Evolutionary conservation across 2,797 vertebrate genomes (phyloP), one percentile per base, ranked within the genome.

Genomic region (Fringilla coelebs): DNA sequence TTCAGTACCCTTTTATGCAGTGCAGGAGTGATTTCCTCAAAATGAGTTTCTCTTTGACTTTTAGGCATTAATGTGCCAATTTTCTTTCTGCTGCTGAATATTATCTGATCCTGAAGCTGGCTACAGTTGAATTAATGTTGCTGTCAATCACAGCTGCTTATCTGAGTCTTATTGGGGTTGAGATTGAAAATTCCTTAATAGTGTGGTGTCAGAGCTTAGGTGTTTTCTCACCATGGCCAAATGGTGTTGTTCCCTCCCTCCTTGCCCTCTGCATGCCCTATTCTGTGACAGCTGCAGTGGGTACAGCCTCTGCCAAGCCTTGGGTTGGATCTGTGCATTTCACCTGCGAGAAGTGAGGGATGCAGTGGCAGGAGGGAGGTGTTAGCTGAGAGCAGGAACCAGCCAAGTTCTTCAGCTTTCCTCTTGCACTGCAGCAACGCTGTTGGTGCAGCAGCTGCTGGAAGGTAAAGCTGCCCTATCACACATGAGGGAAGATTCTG

Each of bases 81-180:
- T 90, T 71, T 46, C 58, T 78, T 77, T 55, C 52, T 89, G 41
- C 48, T 85, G 9, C 86, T 89, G 78, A 91, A 77, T 90, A 51
- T 88, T 80, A 93, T 91, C 84, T 75, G 89, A 85, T 85, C 41
- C 24, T 78, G 77, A 96, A 93, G 60, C 34, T 84, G 74, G 58
- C 12, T 49, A 41, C 55, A 75, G 32, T 54, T 75, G 66, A 90
- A 90, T 96, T 96, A 95, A 67, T 68, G 40, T 68, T 93, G 32
- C 90, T 95, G 95, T 95, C 94, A 96, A 34, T 97, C 89, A 88
- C 6, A 49, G 55, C 49, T 90, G 43, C 71, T 96, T 94, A 82
- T 93, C 75, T 90, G 80, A 80, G 38, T 80, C 86, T 88, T 75
- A 80, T 17, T 94, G 17, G 89, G 90, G 11, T 60, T 80, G 66